A percentile compares a stretch with the other conserved stretches of the same genome.
Evolutionary conservation across 2,888 invertebrate species (phyloP).

Genomic region (Blera fallax): DNA sequence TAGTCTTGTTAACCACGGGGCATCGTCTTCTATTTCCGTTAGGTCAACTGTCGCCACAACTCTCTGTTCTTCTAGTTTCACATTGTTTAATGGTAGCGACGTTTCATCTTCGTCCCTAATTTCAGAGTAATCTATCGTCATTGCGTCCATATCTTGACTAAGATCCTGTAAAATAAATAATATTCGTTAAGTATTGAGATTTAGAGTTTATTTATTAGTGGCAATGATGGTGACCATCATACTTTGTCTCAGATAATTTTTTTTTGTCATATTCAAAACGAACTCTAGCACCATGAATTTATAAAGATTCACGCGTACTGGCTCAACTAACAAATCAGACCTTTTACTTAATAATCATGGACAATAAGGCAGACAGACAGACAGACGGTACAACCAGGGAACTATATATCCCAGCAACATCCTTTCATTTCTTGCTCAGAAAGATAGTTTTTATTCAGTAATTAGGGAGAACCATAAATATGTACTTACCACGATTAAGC

Average conservation of each 20-base stretch:
- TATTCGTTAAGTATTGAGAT: background rate
- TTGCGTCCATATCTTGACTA: conserved; percentile 19
- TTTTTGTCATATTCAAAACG: conserved; percentile 53
- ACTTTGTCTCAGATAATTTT: conserved; percentile 45
- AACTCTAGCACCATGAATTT: conserved; percentile 28
- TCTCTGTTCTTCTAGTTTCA: background rate
- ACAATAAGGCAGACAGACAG: background rate
- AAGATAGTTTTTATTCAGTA: no score
- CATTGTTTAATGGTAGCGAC: background rate
- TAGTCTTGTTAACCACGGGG: conserved; percentile 25
- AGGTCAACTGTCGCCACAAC: conserved; percentile 23
- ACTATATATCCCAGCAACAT: no score
- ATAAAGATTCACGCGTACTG: conserved; percentile 15
- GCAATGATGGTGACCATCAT: background rate
- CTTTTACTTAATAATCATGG: conserved; percentile 66
- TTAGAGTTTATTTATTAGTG: background rate
- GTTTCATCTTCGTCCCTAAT: background rate
- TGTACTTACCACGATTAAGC: no score
- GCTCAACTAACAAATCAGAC: conserved; percentile 63
- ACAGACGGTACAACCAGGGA: background rate
- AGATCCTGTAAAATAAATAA: conserved; percentile 31
- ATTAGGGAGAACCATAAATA: no score
- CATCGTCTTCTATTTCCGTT: conserved; percentile 15
- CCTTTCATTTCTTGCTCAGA: background rate
- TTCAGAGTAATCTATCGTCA: background rate